Evolutionary conservation across 2,888 invertebrate species (phyloP).

Genomic region (Panopea generosa): DNA sequence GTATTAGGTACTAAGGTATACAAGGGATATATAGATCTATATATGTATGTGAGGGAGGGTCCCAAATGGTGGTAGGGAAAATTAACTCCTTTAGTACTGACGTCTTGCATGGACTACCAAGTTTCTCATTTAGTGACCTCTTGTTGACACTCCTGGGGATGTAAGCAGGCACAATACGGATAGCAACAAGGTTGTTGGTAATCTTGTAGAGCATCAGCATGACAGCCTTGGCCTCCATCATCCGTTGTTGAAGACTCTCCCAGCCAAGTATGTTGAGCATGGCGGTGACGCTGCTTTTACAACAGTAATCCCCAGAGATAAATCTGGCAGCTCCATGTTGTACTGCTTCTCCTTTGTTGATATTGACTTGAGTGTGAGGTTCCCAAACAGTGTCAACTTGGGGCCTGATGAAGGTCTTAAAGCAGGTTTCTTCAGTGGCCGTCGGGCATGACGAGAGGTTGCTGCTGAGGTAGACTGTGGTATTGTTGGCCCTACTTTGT

Average conservation of each 20-base stretch:
- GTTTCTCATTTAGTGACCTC: neutral
- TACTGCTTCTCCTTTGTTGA: neutral
- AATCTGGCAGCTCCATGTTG: no score
- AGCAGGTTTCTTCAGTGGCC: neutral
- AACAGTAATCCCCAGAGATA: no score
- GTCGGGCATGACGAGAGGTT: neutral
- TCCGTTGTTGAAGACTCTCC: no score
- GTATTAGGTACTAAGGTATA: no score
- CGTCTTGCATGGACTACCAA: neutral
- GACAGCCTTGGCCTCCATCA: neutral
- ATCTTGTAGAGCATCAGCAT: neutral
- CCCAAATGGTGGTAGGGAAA: no score
- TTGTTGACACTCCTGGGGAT: neutral
- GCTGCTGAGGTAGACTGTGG: neutral
- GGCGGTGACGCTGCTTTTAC: no score
- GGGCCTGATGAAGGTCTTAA: neutral
- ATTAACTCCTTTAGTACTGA: no score
- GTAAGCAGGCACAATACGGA: neutral
- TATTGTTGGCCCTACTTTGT: neutral
- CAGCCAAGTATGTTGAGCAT: no score
- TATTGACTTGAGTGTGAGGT: neutral
- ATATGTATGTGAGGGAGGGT: no score
- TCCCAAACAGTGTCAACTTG: neutral
- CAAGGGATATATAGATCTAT: no score
- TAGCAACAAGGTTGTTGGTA: neutral